Conservation (phyloP, 2,888 invertebrate species). For the Rhagonycha lutea region DNA sequence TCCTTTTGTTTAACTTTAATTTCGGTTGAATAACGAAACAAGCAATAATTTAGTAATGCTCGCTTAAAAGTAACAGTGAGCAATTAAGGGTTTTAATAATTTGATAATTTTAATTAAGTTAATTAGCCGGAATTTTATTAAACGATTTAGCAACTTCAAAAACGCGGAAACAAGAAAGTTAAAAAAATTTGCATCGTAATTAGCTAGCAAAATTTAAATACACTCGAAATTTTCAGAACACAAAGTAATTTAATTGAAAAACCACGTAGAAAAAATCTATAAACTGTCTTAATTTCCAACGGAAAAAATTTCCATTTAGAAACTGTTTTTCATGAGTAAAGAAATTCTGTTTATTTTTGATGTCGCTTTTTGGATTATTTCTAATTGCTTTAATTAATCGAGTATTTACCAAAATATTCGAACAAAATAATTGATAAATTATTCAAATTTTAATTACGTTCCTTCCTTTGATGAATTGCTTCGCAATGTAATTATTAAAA, state of each 20-base stretch:
- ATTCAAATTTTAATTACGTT: neutral
- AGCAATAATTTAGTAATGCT: neutral
- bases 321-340: neutral
- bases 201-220: neutral
- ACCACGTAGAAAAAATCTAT: neutral
- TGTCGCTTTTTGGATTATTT: neutral
- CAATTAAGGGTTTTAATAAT: neutral
- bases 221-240: neutral
- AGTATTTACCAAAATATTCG: neutral
- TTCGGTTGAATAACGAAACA: neutral
- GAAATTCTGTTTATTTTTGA: neutral
- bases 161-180: neutral
- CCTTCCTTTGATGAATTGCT: neutral
- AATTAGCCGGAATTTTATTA: neutral
- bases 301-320: neutral
- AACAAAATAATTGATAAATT: neutral
- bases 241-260: neutral
- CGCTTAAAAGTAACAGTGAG: neutral
- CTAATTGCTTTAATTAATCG: neutral
- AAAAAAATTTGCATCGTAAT: neutral
- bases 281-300: neutral
- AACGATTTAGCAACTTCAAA: neutral
- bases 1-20: neutral
- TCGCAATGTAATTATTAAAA: neutral
- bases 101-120: neutral